Evolutionary conservation across 2,797 vertebrate species (phyloP).

Genomic region (Acropternis orthonyx): DNA sequence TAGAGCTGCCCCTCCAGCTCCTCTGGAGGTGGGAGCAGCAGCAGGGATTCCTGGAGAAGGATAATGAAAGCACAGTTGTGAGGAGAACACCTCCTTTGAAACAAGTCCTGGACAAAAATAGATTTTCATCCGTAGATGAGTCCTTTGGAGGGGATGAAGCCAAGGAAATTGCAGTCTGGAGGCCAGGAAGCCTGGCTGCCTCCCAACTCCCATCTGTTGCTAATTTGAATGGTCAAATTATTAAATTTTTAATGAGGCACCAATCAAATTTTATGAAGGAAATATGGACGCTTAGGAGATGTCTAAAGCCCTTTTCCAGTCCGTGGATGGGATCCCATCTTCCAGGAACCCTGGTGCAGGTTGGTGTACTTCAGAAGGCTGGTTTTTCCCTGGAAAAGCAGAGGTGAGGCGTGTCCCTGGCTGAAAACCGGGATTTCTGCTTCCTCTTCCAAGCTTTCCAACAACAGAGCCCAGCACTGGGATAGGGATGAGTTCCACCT

Average conservation of each 20-base stretch:
- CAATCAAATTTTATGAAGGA: slow-evolving; percentile 32
- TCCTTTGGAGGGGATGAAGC: background rate
- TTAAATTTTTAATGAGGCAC: slow-evolving; percentile 60
- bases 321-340: background rate
- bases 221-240: slow-evolving; percentile 56
- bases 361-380: background rate
- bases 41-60: background rate
- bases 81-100: background rate
- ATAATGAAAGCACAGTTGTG: background rate
- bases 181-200: background rate
- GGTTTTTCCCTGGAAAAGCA: background rate
- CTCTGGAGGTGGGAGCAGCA: background rate
- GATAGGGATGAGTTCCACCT: background rate
- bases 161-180: slow-evolving; percentile 38
- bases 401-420: background rate
- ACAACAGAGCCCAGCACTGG: background rate
- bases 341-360: background rate
- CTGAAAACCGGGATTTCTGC: background rate
- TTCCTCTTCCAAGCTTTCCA: background rate
- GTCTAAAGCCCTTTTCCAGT: background rate
- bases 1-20: background rate
- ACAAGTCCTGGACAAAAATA: slow-evolving; percentile 39
- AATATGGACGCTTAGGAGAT: background rate
- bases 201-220: slow-evolving; percentile 52
- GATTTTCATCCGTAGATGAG: slow-evolving; percentile 8